Percentiles rank a stretch among this genome's conserved stretches.
phyloP scores from a whole-genome alignment of 2,797 vertebrate species.

The Leuciscus waleckii region DNA sequence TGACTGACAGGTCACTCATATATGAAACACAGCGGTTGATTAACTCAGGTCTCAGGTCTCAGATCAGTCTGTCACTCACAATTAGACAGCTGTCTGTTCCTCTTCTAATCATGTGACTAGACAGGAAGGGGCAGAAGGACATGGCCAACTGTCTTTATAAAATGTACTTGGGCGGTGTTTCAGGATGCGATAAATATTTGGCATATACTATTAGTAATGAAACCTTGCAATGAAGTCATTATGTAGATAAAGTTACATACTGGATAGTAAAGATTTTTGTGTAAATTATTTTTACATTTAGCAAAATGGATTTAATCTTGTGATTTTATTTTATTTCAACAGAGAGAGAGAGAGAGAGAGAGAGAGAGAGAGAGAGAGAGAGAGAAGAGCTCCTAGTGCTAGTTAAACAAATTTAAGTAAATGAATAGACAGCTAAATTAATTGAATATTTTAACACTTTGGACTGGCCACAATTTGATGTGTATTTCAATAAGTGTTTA shows the following conservation, averaged over 20 bases:
- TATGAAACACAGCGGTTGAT: slow-evolving; percentile 50
- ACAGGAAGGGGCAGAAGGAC: slow-evolving; percentile 21
- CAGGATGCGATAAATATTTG: background rate
- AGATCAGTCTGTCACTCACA: slow-evolving; percentile 57
- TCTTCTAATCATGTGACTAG: slow-evolving; percentile 22
- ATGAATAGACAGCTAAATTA: too few species aligned
- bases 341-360: too few species aligned
- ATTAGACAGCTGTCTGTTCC: slow-evolving; percentile 50
- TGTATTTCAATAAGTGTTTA: too few species aligned
- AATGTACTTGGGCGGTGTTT: background rate
- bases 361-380: background rate
- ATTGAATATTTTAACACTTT: background rate
- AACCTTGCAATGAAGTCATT: background rate
- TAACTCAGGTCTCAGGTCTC: slow-evolving; percentile 37
- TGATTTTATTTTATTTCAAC: background rate
- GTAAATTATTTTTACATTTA: background rate
- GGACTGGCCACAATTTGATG: background rate
- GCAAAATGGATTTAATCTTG: background rate
- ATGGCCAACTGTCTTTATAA: background rate
- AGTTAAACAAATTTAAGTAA: too few species aligned
- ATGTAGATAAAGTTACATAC: background rate
- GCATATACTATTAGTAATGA: background rate
- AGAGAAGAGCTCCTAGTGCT: too few species aligned
- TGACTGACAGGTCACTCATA: slow-evolving; percentile 49
- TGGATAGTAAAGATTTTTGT: background rate